Evolutionary conservation across 2,797 vertebrate genomes (phyloP).

Genomic region (Pangasius sanitwongsei): DNA sequence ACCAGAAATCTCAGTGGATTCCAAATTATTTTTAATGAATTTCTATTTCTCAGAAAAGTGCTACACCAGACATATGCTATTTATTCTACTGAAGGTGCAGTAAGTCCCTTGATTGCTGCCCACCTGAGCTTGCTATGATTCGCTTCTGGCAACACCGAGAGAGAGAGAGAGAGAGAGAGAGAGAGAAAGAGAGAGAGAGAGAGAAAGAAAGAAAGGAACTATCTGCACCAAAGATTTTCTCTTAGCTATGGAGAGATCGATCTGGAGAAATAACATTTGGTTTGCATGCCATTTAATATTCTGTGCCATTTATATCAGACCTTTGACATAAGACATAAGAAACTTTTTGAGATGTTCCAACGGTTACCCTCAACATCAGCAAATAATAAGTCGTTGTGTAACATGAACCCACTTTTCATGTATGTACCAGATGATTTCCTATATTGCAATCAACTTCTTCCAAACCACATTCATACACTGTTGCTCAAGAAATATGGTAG

Average conservation of each 20-base stretch:
- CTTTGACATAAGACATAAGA: neutral
- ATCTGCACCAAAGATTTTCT: neutral
- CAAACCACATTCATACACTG: neutral
- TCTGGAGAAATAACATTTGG: neutral
- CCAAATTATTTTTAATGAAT: neutral
- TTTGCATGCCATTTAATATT: neutral
- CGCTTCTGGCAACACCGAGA: neutral
- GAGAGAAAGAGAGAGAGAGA: neutral
- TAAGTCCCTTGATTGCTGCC: slow-evolving; percentile 20
- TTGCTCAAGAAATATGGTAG: neutral
- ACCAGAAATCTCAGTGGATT: neutral
- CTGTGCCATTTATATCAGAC: neutral
- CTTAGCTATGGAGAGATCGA: neutral
- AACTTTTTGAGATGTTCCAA: neutral
- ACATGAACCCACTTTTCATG: neutral
- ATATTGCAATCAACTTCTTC: neutral
- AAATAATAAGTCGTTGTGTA: neutral
- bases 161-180: slow-evolving; percentile 13
- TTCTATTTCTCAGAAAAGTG: neutral
- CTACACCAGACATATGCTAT: slow-evolving; percentile 15
- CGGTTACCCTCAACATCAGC: neutral
- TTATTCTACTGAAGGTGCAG: slow-evolving; percentile 12
- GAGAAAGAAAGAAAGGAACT: neutral
- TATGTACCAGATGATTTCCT: neutral
- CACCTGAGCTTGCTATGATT: slow-evolving; percentile 20